These are phyloP conservation scores for Eidolon dupreanum DNA, from an alignment of 2,797 vertebrate species.

Conservation along the genomic window DNA sequence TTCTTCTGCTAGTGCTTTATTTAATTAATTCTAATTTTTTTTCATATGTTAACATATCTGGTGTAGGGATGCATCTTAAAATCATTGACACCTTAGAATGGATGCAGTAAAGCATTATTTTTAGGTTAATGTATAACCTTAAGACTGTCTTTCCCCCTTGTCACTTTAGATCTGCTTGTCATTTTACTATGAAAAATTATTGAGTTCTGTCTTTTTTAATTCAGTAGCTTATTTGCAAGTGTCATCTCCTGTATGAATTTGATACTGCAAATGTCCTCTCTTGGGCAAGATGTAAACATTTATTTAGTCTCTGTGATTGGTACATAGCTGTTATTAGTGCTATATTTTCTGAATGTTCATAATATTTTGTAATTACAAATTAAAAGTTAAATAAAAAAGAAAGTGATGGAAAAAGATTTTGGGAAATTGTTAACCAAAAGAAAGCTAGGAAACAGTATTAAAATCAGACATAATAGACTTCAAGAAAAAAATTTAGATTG, in stretches of 20 bases:
- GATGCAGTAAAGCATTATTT: neutral
- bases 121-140: slow-evolving; percentile 27
- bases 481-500: slow-evolving; percentile 14
- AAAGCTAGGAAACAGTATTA: slow-evolving; percentile 28
- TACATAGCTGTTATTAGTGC: neutral
- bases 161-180: neutral
- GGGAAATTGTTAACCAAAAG: neutral
- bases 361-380: slow-evolving; percentile 31
- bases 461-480: slow-evolving; percentile 1
- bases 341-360: neutral
- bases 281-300: neutral
- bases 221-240: neutral
- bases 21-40: neutral
- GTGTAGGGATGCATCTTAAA: neutral
- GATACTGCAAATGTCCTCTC: slow-evolving; percentile 2
- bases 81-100: slow-evolving; percentile 1
- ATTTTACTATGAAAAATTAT: slow-evolving; percentile 51
- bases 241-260: slow-evolving; percentile 21
- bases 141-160: neutral
- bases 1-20: slow-evolving; percentile 3
- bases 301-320: neutral
- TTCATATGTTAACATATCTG: neutral
- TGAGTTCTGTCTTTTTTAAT: slow-evolving; percentile 5
- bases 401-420: neutral
- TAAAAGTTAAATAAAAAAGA: slow-evolving; percentile 15